Evolutionary conservation across 2,113 vertebrate species (phyloP), one percentile per base, ranked within the genome.

Genomic region (Pterocles orientalis): DNA sequence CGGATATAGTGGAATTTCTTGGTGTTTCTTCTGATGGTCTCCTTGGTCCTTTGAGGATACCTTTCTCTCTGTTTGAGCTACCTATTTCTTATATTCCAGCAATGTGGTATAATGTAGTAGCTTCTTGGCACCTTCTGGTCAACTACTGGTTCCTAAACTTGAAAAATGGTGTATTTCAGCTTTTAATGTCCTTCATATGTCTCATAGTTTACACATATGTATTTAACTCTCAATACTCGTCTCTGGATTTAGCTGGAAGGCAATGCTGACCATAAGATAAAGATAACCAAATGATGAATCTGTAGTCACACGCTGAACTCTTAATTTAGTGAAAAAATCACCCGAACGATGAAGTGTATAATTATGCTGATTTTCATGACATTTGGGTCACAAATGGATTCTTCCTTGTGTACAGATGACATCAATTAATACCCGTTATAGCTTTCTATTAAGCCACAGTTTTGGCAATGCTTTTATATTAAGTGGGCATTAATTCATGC

Each of bases 351-450:
- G 65, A 91, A 90, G 91, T 93, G 82, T 96, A 84, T 97, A 98
- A 98, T 98, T 98, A 98, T 97, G 96, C 87, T 98, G 97, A 97
- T 97, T 98, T 98, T 95, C 82, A 61, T 97, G 97, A 97, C 97
- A 94, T 90, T 54, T 34, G 80, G 97, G 98, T 97, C 96, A 97
- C 95, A 98, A 98, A 98, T 98, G 96, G 98, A 97, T 98, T 97
- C 96, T 97, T 95, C 66, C 90, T 95, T 96, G 94, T 97, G 86
- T 96, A 96, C 94, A 54, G 90, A 95, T 97, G 97, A 95, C 96
- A 98, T 25, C 87, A 97, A 94, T 98, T 98, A 97, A 96, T 98
- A 95, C 68, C 14, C 0, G 4, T 94, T 97, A 95, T 18, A 95
- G 87, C 89, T 95, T 94, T 96, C 95, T 97, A 84, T 80, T 95